Base-by-base conservation (phyloP, 2,888 invertebrate genomes). In the Anodontia alba region DNA sequence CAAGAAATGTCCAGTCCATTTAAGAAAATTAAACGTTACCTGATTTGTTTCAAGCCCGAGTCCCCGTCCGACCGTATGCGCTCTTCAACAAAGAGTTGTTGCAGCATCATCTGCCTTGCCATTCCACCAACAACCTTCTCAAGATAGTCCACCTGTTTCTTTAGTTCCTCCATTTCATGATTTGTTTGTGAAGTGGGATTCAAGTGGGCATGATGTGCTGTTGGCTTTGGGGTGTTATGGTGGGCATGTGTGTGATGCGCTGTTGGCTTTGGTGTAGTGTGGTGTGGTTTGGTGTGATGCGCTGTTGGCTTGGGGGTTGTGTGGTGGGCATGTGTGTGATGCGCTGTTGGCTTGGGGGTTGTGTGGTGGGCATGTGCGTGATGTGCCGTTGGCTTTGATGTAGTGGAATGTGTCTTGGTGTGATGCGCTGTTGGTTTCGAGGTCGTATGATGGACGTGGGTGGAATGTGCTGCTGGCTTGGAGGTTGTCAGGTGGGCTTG, bases 41-140 rank as follows among this genome's bases (percentile, higher is more conserved):
- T 54, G 23, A 54, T 54, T 54, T 87, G 88, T 70, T 89, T 89
- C 3, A 89, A 71, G 0, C 89, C 89, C 15, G 87, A 84, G 42
- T 73, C 70, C 10, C 84, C 81, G n/a, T 84, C 81, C 0, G 88
- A 86, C n/a, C 90, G 80, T n/a, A 89, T 83, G 23, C 86, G 72
- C 76, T 90, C 89, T 38, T 92, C 87, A 23, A 90, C 86, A 81
- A 86, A 89, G 62, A 90, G 76, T 68, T 91, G 91, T 73, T 91
- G 91, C 31, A 90, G 75, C 87, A 90, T 90, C 70, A 90, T 71
- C 72, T 91, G 91, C 36, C 90, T 76, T 1, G 87, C 68, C 17
- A 91, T 76, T 69, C 66, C 73, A 43, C 70, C 71, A 17, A 88
- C 31, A 26, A 83, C 72, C 23, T 78, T 62, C 68, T 83, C 72